Evolutionary conservation across 2,797 vertebrate genomes (phyloP), one percentile per base, ranked within the genome.

Genomic region (Geotria australis): DNA sequence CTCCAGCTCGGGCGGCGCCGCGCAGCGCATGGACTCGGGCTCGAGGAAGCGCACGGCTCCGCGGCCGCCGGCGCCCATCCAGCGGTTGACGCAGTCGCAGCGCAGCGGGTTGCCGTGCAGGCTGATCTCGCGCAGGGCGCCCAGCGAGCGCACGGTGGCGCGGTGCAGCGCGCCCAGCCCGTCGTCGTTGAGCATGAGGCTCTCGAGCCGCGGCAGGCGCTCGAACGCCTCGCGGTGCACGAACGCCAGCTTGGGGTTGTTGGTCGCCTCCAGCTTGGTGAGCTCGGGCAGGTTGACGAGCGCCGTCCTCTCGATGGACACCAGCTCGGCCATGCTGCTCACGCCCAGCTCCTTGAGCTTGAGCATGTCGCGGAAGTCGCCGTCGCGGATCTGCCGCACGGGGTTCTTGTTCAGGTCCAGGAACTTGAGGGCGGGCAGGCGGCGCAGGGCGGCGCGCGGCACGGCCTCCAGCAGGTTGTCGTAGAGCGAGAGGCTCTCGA

Each of bases 111-210:
- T 98, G 65, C 81, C 78, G 62, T 96, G 88, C 67, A 98, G 74
- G 65, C 84, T 85, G 69, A 98, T 81, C 71, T 98, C 89, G 68
- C 83, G 85, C 55, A 98, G 78, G 64, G 71, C 80, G 59, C 86
- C 85, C 65, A 98, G 73, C 51, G 89, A 83, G 49, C 75, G 71
- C 56, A 94, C 74, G 1, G 79, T 78, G 68, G 79, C 76, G 60
- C 72, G 76, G 69, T 93, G 83, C 66, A 98, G 75, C 65, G 85
- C 79, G 63, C 82, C 91, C 65, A 98, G 74, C 61, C 82, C 78
- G 8, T 98, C 95, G 69, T 84, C 85, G 74, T 95, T 98, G 48
- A 96, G 80, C 91, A 98, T 95, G 15, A 98, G 77, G 57, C 80
- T 98, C 68, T 98, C 91, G 70, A 98, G 76, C 49, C 75, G 74